Evolutionary conservation across 2,797 vertebrate genomes (phyloP).

Genomic region (Etheostoma nigrum): DNA sequence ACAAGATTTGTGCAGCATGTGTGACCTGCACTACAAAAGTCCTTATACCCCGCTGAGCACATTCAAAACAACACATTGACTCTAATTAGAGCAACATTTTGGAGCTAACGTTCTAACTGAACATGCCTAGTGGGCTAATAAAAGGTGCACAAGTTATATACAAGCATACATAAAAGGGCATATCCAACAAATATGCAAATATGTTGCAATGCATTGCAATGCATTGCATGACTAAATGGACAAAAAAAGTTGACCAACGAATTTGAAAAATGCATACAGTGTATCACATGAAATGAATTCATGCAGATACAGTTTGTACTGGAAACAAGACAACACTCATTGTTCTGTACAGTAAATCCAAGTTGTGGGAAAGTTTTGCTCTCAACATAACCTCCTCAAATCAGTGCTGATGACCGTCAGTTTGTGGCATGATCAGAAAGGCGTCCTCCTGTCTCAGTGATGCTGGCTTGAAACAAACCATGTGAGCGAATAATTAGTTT

Average conservation of each 20-base stretch:
- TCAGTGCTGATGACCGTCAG: constrained; percentile 29
- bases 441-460: neutral
- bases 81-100: constrained; percentile 62
- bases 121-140: constrained; percentile 34
- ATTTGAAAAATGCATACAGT: constrained; percentile 2
- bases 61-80: constrained; percentile 47
- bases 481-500: constrained; percentile 25
- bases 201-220: neutral
- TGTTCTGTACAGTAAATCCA: constrained; percentile 32
- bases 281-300: neutral
- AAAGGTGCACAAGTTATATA: constrained; percentile 37
- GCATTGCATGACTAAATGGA: constrained; percentile 37
- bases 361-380: constrained; percentile 26
- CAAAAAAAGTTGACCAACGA: neutral
- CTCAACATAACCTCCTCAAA: constrained; percentile 31
- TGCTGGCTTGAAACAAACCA: constrained; percentile 3
- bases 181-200: constrained; percentile 55
- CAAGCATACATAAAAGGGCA: constrained; percentile 49
- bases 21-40: constrained; percentile 43
- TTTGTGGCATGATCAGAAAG: neutral
- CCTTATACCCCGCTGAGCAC: constrained; percentile 40
- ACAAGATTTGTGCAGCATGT: constrained; percentile 47
- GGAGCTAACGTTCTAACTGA: constrained; percentile 28
- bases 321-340: constrained; percentile 20
- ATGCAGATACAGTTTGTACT: constrained; percentile 2